Evolutionary conservation across 2,888 invertebrate species (phyloP).

Genomic region (Therioaphis trifolii): DNA sequence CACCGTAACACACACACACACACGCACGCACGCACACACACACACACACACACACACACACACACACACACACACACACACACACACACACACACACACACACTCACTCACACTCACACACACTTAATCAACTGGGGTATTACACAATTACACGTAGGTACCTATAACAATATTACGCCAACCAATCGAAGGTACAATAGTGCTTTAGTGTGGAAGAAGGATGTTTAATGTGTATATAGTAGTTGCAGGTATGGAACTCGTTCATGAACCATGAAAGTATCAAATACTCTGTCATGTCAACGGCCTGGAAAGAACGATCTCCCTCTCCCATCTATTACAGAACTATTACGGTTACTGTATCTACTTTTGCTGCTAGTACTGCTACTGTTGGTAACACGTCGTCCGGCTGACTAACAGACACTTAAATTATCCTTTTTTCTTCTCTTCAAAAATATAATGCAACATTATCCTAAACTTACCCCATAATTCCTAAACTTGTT

Average conservation of each 20-base stretch:
- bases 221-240: background rate
- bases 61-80: too few species aligned
- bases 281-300: slow-evolving; percentile 53
- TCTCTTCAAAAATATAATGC: background rate
- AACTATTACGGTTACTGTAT: background rate
- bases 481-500: too few species aligned
- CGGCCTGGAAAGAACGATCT: slow-evolving; percentile 52
- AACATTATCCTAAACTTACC: background rate
- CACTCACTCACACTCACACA: background rate
- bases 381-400: background rate
- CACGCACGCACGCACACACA: too few species aligned
- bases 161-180: background rate
- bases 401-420: slow-evolving; percentile 46
- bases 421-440: slow-evolving; percentile 33
- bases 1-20: slow-evolving; percentile 27
- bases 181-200: background rate
- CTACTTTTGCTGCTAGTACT: background rate
- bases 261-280: slow-evolving; percentile 48
- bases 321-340: background rate
- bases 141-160: background rate
- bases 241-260: slow-evolving; percentile 17
- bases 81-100: slow-evolving; percentile 3
- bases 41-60: background rate
- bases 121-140: background rate
- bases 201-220: background rate